Evolutionary conservation across 2,113 vertebrate species (phyloP), one percentile per base, ranked within the genome.

Genomic region (Corythoichthys intestinalis): DNA sequence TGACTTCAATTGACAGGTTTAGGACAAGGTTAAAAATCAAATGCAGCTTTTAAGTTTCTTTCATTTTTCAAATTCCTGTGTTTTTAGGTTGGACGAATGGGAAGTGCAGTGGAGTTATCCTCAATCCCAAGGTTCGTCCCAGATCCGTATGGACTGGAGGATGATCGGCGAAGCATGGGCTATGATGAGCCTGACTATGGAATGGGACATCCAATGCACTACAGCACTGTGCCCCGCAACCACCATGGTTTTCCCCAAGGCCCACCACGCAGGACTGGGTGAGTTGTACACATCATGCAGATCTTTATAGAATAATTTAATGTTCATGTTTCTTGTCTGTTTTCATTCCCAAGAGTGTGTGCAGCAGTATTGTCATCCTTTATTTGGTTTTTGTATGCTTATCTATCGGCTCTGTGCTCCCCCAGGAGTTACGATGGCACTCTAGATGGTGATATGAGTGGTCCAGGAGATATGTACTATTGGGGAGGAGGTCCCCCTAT

Each of bases 361-460:
- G 20, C 20, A 53, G 17, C 17, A 53, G 50, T 8, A 38, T 37
- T 46, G 61, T 63, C 4, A 11, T 28, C 14, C n/a, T 46, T 34
- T 28, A 47, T 37, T 59, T 11, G 47, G 2, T 69, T 34, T 62
- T 14, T 20, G 34, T 20, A 4, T 20, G 0, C 28, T 17, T 3
- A 34, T 49, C 37, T 12, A 28, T 15, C 47, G 1, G 34, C 2
- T 53, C 9, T 59, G 60, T 73, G 50, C 50, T 17, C 70, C 77
- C 60, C 53, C 76, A 95, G 95, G 94, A 98, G 96, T 65, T 98
- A 98, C 0, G 97, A 99, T 77, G 96, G 95, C 74, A 94, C 94
- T 72, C 91, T 98, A 81, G 95, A 94, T 15, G 94, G 94, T 0
- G 94, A 96, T 66, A 91, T 96, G 76, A 91, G 90, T 0, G 89